These are phyloP conservation scores for Cerastoderma edule DNA, from an alignment of 2,888 invertebrate species.

Conservation along the genomic window DNA sequence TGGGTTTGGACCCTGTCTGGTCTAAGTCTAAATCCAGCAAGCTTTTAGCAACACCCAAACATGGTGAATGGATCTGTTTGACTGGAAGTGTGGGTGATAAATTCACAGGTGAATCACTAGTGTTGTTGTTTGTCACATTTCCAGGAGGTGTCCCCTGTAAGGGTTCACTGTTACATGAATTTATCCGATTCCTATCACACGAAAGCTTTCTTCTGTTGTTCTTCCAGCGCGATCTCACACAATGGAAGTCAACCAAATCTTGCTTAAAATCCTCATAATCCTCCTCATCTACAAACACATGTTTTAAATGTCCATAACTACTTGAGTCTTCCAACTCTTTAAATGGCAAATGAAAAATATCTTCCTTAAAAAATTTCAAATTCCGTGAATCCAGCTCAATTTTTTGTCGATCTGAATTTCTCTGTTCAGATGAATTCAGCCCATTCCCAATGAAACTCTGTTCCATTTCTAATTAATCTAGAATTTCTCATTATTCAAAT, in stretches of 20 bases:
- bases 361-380: slow-evolving; percentile 63
- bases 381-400: slow-evolving; percentile 55
- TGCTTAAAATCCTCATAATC: slow-evolving; percentile 80
- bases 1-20: slow-evolving; percentile 30
- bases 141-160: background rate
- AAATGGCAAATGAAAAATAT: slow-evolving; percentile 63
- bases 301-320: slow-evolving; percentile 66
- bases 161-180: slow-evolving; percentile 7
- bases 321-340: slow-evolving; percentile 62
- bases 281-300: slow-evolving; percentile 74
- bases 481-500: slow-evolving; percentile 31
- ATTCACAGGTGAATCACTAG: background rate
- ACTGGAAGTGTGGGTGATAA: slow-evolving; percentile 5
- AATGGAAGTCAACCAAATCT: slow-evolving; percentile 71
- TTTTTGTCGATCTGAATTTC: slow-evolving; percentile 33
- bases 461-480: slow-evolving; percentile 50
- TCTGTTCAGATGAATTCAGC: slow-evolving; percentile 20
- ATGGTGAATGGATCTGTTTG: slow-evolving; percentile 12
- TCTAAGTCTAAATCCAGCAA: slow-evolving; percentile 18
- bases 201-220: slow-evolving; percentile 54
- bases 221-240: slow-evolving; percentile 52
- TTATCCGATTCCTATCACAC: slow-evolving; percentile 23
- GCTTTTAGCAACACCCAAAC: background rate
- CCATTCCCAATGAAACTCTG: slow-evolving; percentile 30
- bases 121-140: background rate